These are phyloP conservation scores for Saccostrea cuccullata DNA, from an alignment of 1,140 invertebrate genomes.

Conservation along the genomic window DNA sequence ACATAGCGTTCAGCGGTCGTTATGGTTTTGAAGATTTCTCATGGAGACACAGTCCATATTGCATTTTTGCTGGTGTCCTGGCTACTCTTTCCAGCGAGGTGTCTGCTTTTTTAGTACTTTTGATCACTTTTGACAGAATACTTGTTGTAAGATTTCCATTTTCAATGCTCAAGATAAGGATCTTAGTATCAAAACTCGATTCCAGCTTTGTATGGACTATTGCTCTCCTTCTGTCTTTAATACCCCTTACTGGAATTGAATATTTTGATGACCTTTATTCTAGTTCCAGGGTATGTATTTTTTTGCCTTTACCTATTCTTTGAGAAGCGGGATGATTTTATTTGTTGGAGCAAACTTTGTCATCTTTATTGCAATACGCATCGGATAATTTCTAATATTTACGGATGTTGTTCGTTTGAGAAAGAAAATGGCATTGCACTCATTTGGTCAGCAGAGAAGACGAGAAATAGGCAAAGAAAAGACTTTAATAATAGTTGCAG, in stretches of 20 bases:
- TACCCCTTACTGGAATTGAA: background rate
- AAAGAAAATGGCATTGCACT: background rate
- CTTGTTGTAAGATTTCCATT: constrained; percentile 68
- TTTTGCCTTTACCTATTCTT: constrained; percentile 59
- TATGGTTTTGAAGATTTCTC: constrained; percentile 80
- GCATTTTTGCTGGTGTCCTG: constrained; percentile 83
- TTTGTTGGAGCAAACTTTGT: constrained; percentile 63
- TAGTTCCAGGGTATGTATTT: constrained; percentile 60
- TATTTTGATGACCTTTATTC: constrained; percentile 61
- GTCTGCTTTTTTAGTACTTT: constrained; percentile 79
- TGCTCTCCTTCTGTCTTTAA: background rate
- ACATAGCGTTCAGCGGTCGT: constrained; percentile 73
- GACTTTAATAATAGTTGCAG: constrained; percentile 54
- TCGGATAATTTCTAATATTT: constrained; percentile 62
- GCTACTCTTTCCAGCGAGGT: constrained; percentile 85
- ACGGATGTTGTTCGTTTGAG: background rate
- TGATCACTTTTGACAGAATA: constrained; percentile 70
- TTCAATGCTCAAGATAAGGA: constrained; percentile 39
- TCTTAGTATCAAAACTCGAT: constrained; percentile 1
- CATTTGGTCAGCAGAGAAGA: constrained; percentile 8
- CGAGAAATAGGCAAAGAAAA: constrained; percentile 48
- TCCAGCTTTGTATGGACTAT: no score
- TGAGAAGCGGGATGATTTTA: constrained; percentile 54
- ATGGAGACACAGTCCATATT: constrained; percentile 81
- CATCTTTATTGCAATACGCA: constrained; percentile 55